A percentile compares a stretch with the other conserved stretches of the same genome.
Evolutionary conservation across 1,140 invertebrate genomes (phyloP).

Genomic region (Drosophila obscura): DNA sequence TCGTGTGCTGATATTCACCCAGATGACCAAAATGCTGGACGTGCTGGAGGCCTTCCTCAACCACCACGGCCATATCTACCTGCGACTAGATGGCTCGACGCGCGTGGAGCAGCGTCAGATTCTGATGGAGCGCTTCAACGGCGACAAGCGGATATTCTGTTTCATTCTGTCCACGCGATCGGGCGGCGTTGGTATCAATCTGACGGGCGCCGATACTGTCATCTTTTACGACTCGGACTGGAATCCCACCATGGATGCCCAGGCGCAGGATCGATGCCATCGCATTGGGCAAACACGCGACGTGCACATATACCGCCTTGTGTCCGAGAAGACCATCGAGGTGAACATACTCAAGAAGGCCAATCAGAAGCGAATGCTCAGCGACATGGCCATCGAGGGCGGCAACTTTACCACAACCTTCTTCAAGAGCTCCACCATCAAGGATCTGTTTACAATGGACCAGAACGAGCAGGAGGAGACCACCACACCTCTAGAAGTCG

Average conservation of each 20-base stretch:
- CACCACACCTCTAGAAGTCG: constrained; percentile 35
- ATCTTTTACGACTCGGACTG: constrained; percentile 99
- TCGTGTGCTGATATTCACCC: constrained; percentile 99
- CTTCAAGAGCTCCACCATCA: constrained; percentile 96
- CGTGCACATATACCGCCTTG: constrained; percentile 98
- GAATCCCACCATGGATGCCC: constrained; percentile 99
- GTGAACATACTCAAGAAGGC: constrained; percentile 99
- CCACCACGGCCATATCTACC: constrained; percentile 98
- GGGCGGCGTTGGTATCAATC: constrained; percentile 98
- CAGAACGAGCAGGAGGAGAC: constrained; percentile 88
- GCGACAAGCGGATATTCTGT: constrained; percentile 96
- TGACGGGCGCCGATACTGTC: constrained; percentile 99
- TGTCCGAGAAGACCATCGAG: constrained; percentile 98
- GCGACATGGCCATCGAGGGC: constrained; percentile 98
- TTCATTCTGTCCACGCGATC: constrained; percentile 99
- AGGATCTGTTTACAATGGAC: constrained; percentile 95
- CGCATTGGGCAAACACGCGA: constrained; percentile 99
- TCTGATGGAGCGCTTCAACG: constrained; percentile 99
- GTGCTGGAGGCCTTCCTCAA: constrained; percentile 98
- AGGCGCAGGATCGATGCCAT: constrained; percentile 99
- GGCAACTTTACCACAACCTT: constrained; percentile 99
- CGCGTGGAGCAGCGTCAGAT: constrained; percentile 97
- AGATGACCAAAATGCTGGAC: constrained; percentile 99
- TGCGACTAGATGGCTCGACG: constrained; percentile 98
- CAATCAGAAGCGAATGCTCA: constrained; percentile 97